Conservation (phyloP, 2,113 vertebrate species). For the Strix uralensis region DNA sequence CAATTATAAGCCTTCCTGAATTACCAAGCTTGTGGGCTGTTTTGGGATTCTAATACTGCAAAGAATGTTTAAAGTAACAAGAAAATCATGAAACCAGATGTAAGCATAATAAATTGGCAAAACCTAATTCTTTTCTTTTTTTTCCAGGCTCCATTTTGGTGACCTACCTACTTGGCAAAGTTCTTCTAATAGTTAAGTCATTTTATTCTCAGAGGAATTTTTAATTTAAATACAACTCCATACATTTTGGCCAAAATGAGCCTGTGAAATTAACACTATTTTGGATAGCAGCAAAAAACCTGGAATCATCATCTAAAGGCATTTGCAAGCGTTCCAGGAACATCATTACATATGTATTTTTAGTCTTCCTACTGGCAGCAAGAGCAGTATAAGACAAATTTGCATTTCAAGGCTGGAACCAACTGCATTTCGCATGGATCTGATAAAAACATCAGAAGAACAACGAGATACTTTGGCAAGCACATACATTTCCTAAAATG, state of each 20-base stretch:
- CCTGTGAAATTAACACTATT: conserved; percentile 30
- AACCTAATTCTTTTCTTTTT: not conserved
- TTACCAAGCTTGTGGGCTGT: not conserved
- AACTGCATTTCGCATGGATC: conserved; percentile 32
- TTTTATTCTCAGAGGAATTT: not conserved
- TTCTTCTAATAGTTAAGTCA: not conserved
- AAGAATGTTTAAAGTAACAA: conserved; percentile 11
- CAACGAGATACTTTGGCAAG: conserved; percentile 1
- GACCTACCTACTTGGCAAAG: conserved; percentile 31
- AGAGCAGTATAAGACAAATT: conserved; percentile 46
- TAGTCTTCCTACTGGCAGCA: conserved; percentile 56
- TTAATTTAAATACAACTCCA: not conserved
- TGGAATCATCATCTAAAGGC: conserved; percentile 38
- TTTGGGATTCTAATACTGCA: not conserved
- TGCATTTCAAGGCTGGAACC: conserved; percentile 60
- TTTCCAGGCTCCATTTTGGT: not conserved
- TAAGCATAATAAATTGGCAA: conserved; percentile 7
- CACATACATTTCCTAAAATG: not conserved
- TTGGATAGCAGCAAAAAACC: not conserved
- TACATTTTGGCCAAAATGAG: conserved; percentile 6
- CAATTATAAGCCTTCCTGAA: conserved; percentile 7
- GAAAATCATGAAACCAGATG: conserved; percentile 35
- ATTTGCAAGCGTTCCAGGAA: conserved; percentile 59
- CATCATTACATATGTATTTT: conserved; percentile 65
- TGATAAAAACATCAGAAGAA: conserved; percentile 65